Base-by-base conservation (phyloP, 2,797 vertebrate genomes). In the Eurystomus glaucurus region DNA sequence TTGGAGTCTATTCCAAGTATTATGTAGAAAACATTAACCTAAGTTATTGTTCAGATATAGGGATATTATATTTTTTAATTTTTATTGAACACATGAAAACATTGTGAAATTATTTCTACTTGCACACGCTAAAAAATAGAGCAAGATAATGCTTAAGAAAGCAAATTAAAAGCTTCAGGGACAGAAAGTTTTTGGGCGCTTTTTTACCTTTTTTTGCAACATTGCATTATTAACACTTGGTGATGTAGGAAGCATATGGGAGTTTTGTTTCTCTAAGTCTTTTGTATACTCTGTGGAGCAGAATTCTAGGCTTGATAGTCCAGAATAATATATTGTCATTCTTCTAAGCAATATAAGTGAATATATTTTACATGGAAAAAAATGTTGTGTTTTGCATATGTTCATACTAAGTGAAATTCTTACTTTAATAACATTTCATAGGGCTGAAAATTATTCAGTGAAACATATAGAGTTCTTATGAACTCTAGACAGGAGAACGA, bases 261-360 rank as follows among this genome's bases (percentile, higher is more conserved):
- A 15, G 9, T 22, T 87, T 90, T 89, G 43, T 66, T 95, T 85
- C 66, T 93, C 25, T 89, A 82, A 50, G 54, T 80, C 68, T 66
- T 94, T 75, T 1, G 0, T 69, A 29, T 58, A 35, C 57, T 95
- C 77, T 3, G 3, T 82, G 91, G n/a, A 85, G 58, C 35, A 87
- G 31, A 84, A 61, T 88, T 85, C 31, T 77, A 66, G 78, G 41
- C 37, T 25, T 74, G 45, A 50, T 80, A 83, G 84, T 68, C 81
- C 33, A 77, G 52, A 85, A 75, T 80, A 93, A 87, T 77, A 62
- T 68, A 39, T 66, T 74, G 60, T 71, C 65, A 29, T 96, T 95
- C 68, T 93, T 28, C 28, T 81, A 91, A 87, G 58, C 50, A 85
- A 55, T 76, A 28, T 26, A 69, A 86, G 37, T 31, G 43, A 92